phyloP scores from a whole-genome alignment of 2,888 invertebrate species.

The Mactromeris polynyma region DNA sequence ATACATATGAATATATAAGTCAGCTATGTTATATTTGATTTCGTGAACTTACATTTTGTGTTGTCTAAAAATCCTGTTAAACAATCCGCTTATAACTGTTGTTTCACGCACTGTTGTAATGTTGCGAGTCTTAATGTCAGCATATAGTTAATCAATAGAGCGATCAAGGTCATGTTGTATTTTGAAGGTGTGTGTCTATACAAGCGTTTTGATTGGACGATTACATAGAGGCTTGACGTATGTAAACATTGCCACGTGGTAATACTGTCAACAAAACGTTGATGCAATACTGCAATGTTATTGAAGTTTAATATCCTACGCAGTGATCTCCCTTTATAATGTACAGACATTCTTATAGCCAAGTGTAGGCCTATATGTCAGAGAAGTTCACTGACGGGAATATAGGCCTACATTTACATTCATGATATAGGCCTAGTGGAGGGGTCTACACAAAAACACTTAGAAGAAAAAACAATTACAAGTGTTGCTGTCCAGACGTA shows the following conservation, averaged over 20 bases:
- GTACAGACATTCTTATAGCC: too few relatives aligned
- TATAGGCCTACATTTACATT: too few relatives aligned
- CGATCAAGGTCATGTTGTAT: conserved; percentile 40
- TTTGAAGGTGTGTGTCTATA: conserved; percentile 42
- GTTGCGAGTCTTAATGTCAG: neutral
- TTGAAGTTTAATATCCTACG: too few relatives aligned
- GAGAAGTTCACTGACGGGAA: too few relatives aligned
- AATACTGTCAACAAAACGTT: conserved; percentile 17
- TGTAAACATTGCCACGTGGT: conserved; percentile 42
- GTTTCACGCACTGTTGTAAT: neutral
- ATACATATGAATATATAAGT: neutral
- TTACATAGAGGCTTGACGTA: neutral
- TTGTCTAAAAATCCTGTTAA: neutral
- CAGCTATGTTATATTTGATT: neutral
- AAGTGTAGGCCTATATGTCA: too few relatives aligned
- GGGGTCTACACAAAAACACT: too few relatives aligned
- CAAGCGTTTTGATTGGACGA: conserved; percentile 35
- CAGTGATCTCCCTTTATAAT: too few relatives aligned
- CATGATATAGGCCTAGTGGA: too few relatives aligned
- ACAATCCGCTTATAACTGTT: neutral
- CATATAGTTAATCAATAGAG: neutral
- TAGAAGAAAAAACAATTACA: too few relatives aligned
- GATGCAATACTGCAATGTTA: neutral
- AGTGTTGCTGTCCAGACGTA: too few relatives aligned
- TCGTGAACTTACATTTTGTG: neutral